A percentile compares a stretch with the other conserved stretches of the same genome.
phyloP scores from a whole-genome alignment of 2,113 vertebrate species.

The Pedionomus torquatus region DNA sequence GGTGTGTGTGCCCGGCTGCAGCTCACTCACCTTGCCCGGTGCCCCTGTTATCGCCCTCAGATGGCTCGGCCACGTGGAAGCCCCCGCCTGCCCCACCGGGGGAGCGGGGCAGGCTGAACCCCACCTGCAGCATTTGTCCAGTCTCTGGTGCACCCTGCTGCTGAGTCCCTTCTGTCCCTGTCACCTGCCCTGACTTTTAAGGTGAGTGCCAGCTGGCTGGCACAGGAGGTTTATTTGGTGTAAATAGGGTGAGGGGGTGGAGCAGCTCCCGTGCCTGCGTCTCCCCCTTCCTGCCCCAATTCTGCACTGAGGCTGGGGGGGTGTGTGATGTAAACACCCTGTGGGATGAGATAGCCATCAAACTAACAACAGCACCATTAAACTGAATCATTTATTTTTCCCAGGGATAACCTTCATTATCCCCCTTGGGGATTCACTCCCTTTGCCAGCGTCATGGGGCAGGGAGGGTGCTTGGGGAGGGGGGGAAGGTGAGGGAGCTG shows the following conservation, averaged over 20 bases:
- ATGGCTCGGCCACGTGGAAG: neutral
- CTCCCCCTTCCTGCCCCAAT: neutral
- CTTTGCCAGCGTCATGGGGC: neutral
- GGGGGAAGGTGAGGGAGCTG: neutral
- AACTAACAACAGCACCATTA: neutral
- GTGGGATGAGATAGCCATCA: conserved; percentile 21
- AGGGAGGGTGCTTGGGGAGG: neutral
- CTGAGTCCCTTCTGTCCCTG: neutral
- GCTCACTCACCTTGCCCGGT: conserved; percentile 24
- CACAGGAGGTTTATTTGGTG: conserved; percentile 30
- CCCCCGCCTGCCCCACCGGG: neutral
- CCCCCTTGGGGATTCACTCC: neutral
- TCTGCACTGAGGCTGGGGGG: accelerated
- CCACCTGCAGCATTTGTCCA: conserved; percentile 16
- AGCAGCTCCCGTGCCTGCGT: neutral
- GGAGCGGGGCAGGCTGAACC: neutral
- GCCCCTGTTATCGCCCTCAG: neutral
- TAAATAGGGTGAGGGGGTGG: conserved; percentile 49
- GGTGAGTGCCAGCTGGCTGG: neutral
- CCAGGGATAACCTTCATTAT: neutral
- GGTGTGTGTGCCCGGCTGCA: accelerated
- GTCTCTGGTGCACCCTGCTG: neutral
- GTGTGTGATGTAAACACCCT: neutral
- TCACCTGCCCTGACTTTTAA: neutral
- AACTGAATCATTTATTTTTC: neutral